These are phyloP conservation scores for Pedicia rivosa DNA, from an alignment of 2,888 invertebrate species.

Conservation along the genomic window DNA sequence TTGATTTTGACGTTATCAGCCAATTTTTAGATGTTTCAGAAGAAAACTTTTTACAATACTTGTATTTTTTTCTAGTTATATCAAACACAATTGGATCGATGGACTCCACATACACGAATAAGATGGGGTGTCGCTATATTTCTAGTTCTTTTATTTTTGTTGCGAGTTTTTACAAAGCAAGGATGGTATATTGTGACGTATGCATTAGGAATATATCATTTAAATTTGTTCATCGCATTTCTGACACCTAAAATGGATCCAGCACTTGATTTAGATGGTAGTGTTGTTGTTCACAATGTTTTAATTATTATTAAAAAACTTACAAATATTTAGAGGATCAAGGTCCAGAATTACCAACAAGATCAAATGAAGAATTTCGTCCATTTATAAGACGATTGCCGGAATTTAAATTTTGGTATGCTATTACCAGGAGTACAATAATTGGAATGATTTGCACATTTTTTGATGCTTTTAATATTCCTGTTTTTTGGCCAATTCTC, in stretches of 20 bases:
- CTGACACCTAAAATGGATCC: constrained; percentile 99
- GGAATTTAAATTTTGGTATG: constrained; percentile 99
- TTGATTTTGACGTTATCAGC: too few relatives aligned
- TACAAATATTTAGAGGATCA: constrained; percentile 18
- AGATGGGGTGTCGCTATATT: constrained; percentile 65
- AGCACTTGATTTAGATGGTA: constrained; percentile 84
- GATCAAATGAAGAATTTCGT: constrained; percentile 92
- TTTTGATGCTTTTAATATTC: constrained; percentile 96
- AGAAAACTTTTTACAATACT: neutral
- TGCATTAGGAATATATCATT: constrained; percentile 96
- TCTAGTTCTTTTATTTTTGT: constrained; percentile 55
- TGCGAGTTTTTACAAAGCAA: constrained; percentile 75
- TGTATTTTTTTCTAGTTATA: constrained; percentile 31
- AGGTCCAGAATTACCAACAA: constrained; percentile 89
- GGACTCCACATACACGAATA: constrained; percentile 65
- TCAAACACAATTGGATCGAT: constrained; percentile 71
- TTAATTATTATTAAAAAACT: constrained; percentile 9
- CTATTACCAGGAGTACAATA: constrained; percentile 84
- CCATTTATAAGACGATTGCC: constrained; percentile 94
- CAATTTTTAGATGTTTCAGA: neutral
- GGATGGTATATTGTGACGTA: constrained; percentile 99
- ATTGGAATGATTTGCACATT: constrained; percentile 86
- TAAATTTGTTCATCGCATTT: constrained; percentile 99
- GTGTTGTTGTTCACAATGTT: constrained; percentile 16
- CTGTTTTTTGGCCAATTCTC: constrained; percentile 99